Evolutionary conservation across 2,888 invertebrate genomes (phyloP), one percentile per base, ranked within the genome.

Genomic region (Erynnis tages): DNA sequence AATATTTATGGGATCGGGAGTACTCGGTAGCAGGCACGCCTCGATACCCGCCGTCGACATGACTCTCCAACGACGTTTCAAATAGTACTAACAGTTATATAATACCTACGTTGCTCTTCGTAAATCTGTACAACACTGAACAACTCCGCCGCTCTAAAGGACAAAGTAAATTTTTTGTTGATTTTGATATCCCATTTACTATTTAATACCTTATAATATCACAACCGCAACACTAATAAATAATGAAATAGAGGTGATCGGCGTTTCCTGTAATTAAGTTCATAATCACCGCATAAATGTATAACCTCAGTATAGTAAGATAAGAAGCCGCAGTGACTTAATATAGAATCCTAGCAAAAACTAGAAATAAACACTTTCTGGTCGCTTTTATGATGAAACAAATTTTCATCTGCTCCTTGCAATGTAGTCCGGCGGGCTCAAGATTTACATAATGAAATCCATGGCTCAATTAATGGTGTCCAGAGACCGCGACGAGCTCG

Each of bases 1-100:
- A 82, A 82, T 82, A 83, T 84, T 82, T 82, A 84, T 77, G 71
- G 71, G 63, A 61, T 64, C 69, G 71, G 76, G 75, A 49, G 47
- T 54, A 52, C 52, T 58, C 48, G 38, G 32, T 45, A 77, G 72
- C 78, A 70, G 77, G 76, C 76, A 76, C 81, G 78, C 71, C 71
- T 70, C 72, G 79, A 77, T 40, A 53, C 45, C 44, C 45, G 17
- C 45, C 35, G 44, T 29, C 37, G 30, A 19, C 40, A 37, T 50
- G 67, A 54, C 56, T 54, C 60, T 43, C 38, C 45, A 27, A 40
- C 52, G 45, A 45, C 29, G 53, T 59, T 56, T 56, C 53, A 41
- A 54, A 55, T 53, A 52, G 29, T 23, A 37, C 44, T 30, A 35
- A 37, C 50, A 30, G 37, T 44, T 52, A 44, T 29, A 35, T 43